These are phyloP conservation scores for Pinna nobilis DNA, from an alignment of 1,140 invertebrate species.

Conservation along the genomic window DNA sequence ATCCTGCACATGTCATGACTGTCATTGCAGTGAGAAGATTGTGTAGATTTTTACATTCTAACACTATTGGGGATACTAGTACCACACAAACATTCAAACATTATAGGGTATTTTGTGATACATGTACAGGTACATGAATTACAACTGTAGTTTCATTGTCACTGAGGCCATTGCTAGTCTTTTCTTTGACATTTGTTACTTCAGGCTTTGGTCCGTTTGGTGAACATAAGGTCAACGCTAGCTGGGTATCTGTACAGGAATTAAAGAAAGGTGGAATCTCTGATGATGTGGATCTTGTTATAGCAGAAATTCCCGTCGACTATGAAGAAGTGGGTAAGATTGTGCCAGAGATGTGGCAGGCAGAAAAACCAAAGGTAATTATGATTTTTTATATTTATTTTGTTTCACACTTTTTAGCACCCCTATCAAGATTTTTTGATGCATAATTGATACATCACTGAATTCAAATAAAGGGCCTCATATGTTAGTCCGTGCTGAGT, in stretches of 20 bases:
- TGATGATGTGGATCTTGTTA: constrained; percentile 62
- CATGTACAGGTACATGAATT: too few species aligned
- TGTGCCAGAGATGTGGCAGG: constrained; percentile 66
- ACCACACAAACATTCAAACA: too few species aligned
- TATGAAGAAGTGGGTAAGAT: constrained; percentile 65
- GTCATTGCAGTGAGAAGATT: too few species aligned
- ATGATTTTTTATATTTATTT: neutral
- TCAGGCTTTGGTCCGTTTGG: constrained; percentile 87
- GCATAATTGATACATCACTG: too few species aligned
- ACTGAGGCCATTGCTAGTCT: too few species aligned
- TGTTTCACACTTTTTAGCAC: neutral
- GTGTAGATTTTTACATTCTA: too few species aligned
- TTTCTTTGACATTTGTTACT: neutral
- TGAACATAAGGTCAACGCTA: constrained; percentile 82
- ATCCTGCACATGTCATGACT: too few species aligned
- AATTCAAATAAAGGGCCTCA: too few species aligned
- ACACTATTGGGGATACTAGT: too few species aligned
- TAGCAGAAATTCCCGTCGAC: constrained; percentile 67
- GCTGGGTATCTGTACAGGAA: constrained; percentile 84
- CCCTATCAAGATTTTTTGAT: neutral
- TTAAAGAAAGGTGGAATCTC: constrained; percentile 73
- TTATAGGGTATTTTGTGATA: too few species aligned
- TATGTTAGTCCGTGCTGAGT: too few species aligned
- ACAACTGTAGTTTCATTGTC: too few species aligned
- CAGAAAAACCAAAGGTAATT: constrained; percentile 65